Evolutionary conservation across 1,140 invertebrate genomes (phyloP), one percentile per base, ranked within the genome.

Genomic region (Drosophila erecta): DNA sequence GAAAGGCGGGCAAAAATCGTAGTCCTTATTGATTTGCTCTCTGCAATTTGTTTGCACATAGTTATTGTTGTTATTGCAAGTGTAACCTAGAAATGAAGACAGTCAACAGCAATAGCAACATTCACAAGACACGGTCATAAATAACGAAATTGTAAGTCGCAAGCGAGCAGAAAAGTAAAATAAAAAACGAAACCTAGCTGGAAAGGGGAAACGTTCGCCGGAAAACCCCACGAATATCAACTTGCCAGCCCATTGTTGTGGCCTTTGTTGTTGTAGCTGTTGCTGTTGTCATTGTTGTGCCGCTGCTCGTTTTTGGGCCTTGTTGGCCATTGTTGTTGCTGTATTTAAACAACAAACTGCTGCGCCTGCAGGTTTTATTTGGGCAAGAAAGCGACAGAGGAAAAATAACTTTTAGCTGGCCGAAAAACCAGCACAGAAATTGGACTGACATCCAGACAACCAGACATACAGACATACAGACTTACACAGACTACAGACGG

Each of bases 291-390:
- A 55, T 40, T 59, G 61, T 20, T 37, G 69, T 27, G 30, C 30
- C 30, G 30, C 7, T 74, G 70, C 69, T 72, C 40, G 66, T 79
- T 75, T 61, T 71, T 67, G 44, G 43, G 56, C 43, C 64, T 27
- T 38, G 58, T 27, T 38, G 58, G 65, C 60, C 37, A 65, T 46
- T 55, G 53, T 51, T 77, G 57, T 58, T 78, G 41, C 44, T 24
- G 53, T 40, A 55, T 41, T 59, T 41, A 60, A 66, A 62, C 62
- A 60, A 55, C 33, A 44, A 77, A 81, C 41, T 79, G 83, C 84
- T 83, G 69, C 38, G 83, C 83, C 83, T 86, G 83, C 83, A 86
- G 83, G 54, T 83, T 86, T 76, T 79, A 79, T 86, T 75, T 81
- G 70, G 58, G 35, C 50, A 73, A 73, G 49, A 74, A 72, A 49